Percentiles rank a stretch among this genome's conserved stretches.
Evolutionary conservation across 2,113 vertebrate species (phyloP).

Genomic region (Phrynosoma platyrhinos): DNA sequence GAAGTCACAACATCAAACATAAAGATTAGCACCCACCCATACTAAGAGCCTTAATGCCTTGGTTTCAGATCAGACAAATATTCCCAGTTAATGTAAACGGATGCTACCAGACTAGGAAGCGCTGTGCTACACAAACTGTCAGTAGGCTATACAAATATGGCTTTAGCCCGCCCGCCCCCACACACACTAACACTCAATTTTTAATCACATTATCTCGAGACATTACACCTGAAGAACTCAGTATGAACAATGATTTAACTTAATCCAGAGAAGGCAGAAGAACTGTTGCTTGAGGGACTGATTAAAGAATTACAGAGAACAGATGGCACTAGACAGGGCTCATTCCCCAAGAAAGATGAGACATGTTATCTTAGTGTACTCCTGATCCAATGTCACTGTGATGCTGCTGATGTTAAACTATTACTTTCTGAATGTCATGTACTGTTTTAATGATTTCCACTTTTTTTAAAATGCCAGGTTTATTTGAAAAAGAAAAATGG

Average conservation of each 20-base stretch:
- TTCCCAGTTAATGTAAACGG: not conserved
- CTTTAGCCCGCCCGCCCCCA: not conserved
- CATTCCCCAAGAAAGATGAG: not conserved
- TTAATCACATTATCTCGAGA: not conserved
- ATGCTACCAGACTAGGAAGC: too few species aligned
- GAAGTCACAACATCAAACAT: not conserved
- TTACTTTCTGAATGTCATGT: too few species aligned
- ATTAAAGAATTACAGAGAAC: not conserved
- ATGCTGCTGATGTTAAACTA: too few species aligned
- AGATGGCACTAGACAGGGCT: not conserved
- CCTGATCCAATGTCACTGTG: not conserved
- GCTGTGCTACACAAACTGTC: not conserved
- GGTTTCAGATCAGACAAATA: not conserved
- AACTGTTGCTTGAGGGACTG: not conserved
- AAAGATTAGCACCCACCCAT: too few species aligned
- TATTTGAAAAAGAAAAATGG: not conserved
- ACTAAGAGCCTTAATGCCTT: not conserved
- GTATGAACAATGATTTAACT: not conserved
- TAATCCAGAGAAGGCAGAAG: not conserved
- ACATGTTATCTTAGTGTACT: too few species aligned
- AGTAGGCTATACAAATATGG: not conserved
- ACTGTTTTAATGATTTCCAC: too few species aligned
- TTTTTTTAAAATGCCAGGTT: not conserved
- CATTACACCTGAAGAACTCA: not conserved
- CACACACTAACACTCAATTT: not conserved